These are phyloP conservation scores for Zootermopsis nevadensis DNA, from an alignment of 2,888 invertebrate genomes.

Conservation along the genomic window DNA sequence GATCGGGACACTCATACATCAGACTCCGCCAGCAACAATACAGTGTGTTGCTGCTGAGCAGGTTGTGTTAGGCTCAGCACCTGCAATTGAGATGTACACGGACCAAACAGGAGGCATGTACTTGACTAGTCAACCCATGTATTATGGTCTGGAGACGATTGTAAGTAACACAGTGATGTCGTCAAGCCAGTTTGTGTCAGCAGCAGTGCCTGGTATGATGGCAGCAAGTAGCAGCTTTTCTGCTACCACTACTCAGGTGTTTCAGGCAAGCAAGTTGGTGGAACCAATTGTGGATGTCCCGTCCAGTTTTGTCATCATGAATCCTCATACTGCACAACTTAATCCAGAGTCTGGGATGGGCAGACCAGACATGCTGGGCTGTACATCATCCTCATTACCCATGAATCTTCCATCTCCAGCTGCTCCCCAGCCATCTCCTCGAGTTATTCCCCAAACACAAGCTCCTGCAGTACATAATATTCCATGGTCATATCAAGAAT, in stretches of 20 bases:
- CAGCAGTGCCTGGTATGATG: constrained; percentile 78
- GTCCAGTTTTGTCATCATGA: constrained; percentile 49
- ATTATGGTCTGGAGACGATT: constrained; percentile 86
- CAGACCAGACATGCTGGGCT: constrained; percentile 41
- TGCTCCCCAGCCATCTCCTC: constrained; percentile 17
- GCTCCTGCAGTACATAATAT: constrained; percentile 21
- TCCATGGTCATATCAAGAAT: not conserved
- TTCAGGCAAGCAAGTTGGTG: constrained; percentile 82
- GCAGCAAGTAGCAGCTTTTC: constrained; percentile 86
- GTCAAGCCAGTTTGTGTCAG: constrained; percentile 86
- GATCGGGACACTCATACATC: constrained; percentile 71
- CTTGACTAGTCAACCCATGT: constrained; percentile 75
- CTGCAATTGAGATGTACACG: constrained; percentile 73
- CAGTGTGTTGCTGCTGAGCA: constrained; percentile 69
- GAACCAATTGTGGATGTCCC: constrained; percentile 84
- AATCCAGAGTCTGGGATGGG: constrained; percentile 34
- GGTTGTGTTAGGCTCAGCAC: constrained; percentile 71
- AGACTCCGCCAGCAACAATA: constrained; percentile 63
- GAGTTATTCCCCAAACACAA: constrained; percentile 12
- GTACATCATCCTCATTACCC: constrained; percentile 26
- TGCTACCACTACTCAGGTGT: constrained; percentile 85
- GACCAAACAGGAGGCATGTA: constrained; percentile 65
- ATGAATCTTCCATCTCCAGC: constrained; percentile 36
- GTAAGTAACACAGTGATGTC: constrained; percentile 91
- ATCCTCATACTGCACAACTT: constrained; percentile 41